phyloP scores from a whole-genome alignment of 2,113 vertebrate species.

The Condylura cristata region DNA sequence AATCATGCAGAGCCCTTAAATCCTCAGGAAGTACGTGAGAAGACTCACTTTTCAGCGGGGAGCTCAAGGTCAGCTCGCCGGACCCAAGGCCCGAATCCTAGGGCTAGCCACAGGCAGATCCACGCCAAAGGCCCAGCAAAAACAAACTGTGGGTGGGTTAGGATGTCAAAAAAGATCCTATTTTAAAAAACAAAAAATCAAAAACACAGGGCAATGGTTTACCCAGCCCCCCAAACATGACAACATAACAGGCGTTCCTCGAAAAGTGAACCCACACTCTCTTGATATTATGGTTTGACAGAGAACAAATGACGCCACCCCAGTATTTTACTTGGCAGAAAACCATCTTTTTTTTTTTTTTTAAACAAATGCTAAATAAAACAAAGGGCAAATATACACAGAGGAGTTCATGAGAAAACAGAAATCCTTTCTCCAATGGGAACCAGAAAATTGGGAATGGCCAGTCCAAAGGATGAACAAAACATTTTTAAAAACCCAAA shows the following conservation, averaged over 20 bases:
- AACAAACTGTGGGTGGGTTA: background rate
- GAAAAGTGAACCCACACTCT: background rate
- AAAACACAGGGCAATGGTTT: background rate
- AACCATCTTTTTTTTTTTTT: background rate
- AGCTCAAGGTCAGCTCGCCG: background rate
- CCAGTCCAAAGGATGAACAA: background rate
- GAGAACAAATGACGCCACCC: too few species aligned
- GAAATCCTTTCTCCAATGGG: background rate
- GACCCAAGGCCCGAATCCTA: background rate
- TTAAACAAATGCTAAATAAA: background rate
- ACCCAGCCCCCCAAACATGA: background rate
- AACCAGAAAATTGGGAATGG: background rate
- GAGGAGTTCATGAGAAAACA: background rate
- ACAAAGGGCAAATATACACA: background rate
- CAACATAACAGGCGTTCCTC: background rate
- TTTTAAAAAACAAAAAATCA: background rate
- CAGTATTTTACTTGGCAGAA: background rate
- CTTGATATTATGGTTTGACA: background rate
- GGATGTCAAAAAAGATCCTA: background rate
- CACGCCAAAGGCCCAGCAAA: accelerated
- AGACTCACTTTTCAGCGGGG: background rate
- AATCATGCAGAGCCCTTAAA: background rate
- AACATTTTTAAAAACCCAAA: background rate
- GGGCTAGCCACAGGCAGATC: background rate
- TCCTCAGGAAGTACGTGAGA: too few species aligned